Evolutionary conservation across 2,113 vertebrate genomes (phyloP).

Genomic region (Astatoreochromis straeleni): DNA sequence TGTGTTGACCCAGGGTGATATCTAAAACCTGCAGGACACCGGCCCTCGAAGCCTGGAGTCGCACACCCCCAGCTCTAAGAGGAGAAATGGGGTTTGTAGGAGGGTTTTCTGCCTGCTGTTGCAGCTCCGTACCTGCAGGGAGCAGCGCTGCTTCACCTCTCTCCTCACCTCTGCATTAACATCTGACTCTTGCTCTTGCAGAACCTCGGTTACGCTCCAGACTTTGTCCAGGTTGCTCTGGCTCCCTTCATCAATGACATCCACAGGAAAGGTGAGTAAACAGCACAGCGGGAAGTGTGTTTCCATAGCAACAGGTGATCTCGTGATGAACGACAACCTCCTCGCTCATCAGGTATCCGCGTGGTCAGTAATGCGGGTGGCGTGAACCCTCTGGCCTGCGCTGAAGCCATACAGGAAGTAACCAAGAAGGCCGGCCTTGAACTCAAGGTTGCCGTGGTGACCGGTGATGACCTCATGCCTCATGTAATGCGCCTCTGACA

Average conservation of each 20-base stretch:
- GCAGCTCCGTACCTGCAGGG: neutral
- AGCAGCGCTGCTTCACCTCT: neutral
- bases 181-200: slow-evolving; percentile 29
- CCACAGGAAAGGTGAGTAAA: slow-evolving; percentile 74
- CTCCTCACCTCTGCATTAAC: neutral
- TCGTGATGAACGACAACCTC: neutral
- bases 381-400: slow-evolving; percentile 79
- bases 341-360: slow-evolving; percentile 71
- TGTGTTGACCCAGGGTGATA: neutral
- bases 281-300: neutral
- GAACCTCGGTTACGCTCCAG: slow-evolving; percentile 78
- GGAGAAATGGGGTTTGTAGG: neutral
- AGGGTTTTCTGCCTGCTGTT: neutral
- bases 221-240: slow-evolving; percentile 79
- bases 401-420: slow-evolving; percentile 74
- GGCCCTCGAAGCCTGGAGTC: neutral
- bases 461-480: slow-evolving; percentile 83
- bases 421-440: slow-evolving; percentile 75
- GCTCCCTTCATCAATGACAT: slow-evolving; percentile 82
- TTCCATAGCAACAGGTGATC: neutral
- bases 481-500: slow-evolving; percentile 53
- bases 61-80: neutral
- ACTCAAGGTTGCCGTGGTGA: slow-evolving; percentile 82
- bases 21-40: neutral
- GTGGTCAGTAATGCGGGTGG: slow-evolving; percentile 83